Conservation (phyloP, 2,113 vertebrate species). For the Menidia beryllina region DNA sequence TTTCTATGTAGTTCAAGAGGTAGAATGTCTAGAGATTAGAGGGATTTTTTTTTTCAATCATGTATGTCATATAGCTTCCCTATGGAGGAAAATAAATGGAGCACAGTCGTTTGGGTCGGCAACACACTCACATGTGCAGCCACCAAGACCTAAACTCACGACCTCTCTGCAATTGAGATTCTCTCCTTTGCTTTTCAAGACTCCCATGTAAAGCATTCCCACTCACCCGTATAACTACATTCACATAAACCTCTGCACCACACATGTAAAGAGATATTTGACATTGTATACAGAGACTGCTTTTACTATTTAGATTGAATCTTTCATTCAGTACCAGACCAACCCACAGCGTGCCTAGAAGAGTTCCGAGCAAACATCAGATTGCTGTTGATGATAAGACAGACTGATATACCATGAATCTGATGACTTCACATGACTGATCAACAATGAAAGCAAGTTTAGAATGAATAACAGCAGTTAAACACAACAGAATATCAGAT, state of each 20-base stretch:
- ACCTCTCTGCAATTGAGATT: conserved; percentile 10
- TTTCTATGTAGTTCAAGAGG: conserved; percentile 45
- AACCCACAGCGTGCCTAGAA: neutral
- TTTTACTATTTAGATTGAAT: no score
- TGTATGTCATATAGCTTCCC: conserved; percentile 10
- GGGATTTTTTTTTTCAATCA: neutral
- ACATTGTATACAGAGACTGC: no score
- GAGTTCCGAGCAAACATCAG: neutral
- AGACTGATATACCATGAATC: neutral
- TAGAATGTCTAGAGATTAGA: conserved; percentile 16
- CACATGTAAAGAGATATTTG: neutral
- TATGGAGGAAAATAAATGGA: conserved; percentile 5
- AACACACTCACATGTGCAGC: neutral
- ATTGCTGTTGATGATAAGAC: neutral
- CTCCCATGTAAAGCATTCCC: neutral
- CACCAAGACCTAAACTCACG: conserved; percentile 3
- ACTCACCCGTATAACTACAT: neutral
- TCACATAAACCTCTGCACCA: conserved; percentile 4
- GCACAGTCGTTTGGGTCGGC: conserved; percentile 15
- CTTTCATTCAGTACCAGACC: no score
- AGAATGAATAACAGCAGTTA: neutral
- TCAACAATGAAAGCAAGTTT: neutral
- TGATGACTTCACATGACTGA: neutral
- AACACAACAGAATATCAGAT: neutral
- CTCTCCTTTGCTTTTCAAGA: conserved; percentile 6